Evolutionary conservation across 2,888 invertebrate species (phyloP).

Genomic region (Macrophya alboannulata): DNA sequence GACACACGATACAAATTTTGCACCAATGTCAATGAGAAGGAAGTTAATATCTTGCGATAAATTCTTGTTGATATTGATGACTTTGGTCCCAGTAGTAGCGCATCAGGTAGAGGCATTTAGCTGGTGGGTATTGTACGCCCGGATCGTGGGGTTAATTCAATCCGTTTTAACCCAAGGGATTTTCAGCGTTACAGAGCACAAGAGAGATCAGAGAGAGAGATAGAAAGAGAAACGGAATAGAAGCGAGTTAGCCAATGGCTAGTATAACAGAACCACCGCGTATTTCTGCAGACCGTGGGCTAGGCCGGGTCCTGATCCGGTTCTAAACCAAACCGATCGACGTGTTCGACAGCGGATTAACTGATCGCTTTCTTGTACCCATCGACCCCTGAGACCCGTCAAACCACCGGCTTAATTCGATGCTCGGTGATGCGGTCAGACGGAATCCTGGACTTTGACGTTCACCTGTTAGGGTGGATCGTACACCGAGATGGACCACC

Average conservation of each 20-base stretch:
- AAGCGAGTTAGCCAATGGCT: conserved; percentile 16
- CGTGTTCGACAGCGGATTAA: conserved; percentile 46
- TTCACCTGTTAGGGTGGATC: background rate
- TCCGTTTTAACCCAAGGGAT: conserved; percentile 14
- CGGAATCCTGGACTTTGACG: conserved; percentile 16
- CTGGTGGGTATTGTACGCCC: background rate
- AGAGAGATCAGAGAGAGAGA: background rate
- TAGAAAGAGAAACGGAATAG: background rate
- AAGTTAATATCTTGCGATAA: background rate
- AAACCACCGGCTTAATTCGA: conserved; percentile 37
- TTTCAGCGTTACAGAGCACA: background rate
- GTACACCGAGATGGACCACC: background rate
- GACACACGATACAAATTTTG: background rate
- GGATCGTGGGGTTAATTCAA: background rate
- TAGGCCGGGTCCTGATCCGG: background rate
- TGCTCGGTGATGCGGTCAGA: conserved; percentile 23
- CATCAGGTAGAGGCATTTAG: background rate
- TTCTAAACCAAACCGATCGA: conserved; percentile 17
- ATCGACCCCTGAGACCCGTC: conserved; percentile 22
- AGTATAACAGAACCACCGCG: background rate
- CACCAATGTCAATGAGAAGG: background rate
- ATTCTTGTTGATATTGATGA: background rate
- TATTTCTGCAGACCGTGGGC: background rate
- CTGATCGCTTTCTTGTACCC: conserved; percentile 45
- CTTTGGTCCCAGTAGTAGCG: background rate